Conservation (phyloP, 2,113 vertebrate genomes). For the Coregonus clupeaformis region DNA sequence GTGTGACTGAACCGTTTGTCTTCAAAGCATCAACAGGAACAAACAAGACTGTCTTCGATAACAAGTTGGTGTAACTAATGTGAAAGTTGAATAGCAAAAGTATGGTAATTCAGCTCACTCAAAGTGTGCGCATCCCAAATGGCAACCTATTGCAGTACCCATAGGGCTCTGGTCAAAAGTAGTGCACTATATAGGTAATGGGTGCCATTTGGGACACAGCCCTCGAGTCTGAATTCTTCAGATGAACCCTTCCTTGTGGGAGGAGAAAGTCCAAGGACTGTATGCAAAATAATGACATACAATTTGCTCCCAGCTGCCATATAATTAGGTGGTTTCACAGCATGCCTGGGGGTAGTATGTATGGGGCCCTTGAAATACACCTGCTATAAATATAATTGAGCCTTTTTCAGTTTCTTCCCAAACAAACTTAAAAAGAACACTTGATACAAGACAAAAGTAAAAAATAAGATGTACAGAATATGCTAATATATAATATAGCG, state of each 20-base stretch:
- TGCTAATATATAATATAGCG: not conserved
- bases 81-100: too few relatives aligned
- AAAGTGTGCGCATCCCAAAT: too few relatives aligned
- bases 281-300: constrained; percentile 67
- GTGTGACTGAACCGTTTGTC: constrained; percentile 1
- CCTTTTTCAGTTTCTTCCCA: constrained; percentile 39
- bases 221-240: not conserved
- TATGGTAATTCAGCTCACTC: too few relatives aligned
- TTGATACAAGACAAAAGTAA: not conserved
- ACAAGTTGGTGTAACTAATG: too few relatives aligned
- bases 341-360: constrained; percentile 58
- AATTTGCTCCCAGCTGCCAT: constrained; percentile 68
- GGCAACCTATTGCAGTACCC: too few relatives aligned
- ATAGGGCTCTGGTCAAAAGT: too few relatives aligned
- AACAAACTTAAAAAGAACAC: not conserved
- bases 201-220: too few relatives aligned
- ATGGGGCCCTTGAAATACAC: constrained; percentile 62
- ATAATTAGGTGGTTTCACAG: constrained; percentile 69
- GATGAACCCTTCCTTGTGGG: constrained; percentile 23
- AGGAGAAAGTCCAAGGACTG: constrained; percentile 66
- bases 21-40: not conserved
- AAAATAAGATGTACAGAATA: too few relatives aligned
- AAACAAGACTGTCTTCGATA: not conserved
- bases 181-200: too few relatives aligned
- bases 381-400: constrained; percentile 64